Evolutionary conservation across 2,113 vertebrate species (phyloP), one percentile per base, ranked within the genome.

Genomic region (Psilopsiagon aymara): DNA sequence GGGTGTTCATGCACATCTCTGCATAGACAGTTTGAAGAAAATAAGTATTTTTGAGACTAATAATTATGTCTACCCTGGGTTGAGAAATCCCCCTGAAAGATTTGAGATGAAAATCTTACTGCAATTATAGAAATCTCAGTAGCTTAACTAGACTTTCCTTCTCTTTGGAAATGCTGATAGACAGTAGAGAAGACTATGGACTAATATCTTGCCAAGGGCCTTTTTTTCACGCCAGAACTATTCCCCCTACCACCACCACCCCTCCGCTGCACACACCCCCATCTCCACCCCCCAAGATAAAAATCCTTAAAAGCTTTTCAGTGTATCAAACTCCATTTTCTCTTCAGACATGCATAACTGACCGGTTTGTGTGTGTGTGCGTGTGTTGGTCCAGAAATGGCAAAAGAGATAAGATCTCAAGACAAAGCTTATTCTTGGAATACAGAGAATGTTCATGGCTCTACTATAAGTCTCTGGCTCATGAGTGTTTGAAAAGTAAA

Each of bases 121-220:
- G 62, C 1, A 16, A 27, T 55, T 82, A 47, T 31, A 89, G 80
- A 91, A 95, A 76, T 95, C 57, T 92, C 47, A 62, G 67, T 79
- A 62, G 52, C 78, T 94, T 73, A 44, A 82, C 78, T 95, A 85
- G 52, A 62, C 62, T 70, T 90, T 62, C 29, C 89, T 89, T 91
- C 89, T 82, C 62, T 85, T 87, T 86, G 80, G 87, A 76, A 91
- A 85, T 82, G 62, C 52, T 90, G 69, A 60, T 47, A 92, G 79
- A 84, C 51, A 94, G 39, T 57, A 86, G 39, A 57, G 62, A 44
- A 89, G 81, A 73, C 78, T 82, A 44, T 33, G 63, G 63, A 70
- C 39, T 78, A 77, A 67, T 63, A 60, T 63, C 67, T 91, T 90
- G 84, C 93, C 62, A 85, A 89, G 35, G 44, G 66, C 63, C 53